Conservation (phyloP, 2,113 vertebrate species). For the Lota lota region DNA sequence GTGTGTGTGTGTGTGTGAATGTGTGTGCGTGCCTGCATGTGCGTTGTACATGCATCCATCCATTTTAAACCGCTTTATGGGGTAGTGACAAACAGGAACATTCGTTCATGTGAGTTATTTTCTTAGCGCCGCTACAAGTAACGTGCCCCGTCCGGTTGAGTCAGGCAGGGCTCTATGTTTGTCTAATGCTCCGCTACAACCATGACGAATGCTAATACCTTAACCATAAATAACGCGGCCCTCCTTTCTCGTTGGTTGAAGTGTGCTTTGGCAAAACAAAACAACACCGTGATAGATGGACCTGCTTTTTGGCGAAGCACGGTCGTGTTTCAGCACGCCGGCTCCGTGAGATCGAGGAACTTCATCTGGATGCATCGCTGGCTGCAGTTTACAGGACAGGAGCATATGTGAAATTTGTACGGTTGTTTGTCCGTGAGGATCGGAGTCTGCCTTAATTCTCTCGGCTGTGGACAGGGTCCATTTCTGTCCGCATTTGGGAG, state of each 20-base stretch:
- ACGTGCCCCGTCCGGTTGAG: slow-evolving; percentile 10
- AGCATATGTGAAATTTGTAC: slow-evolving; percentile 21
- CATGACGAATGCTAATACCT: not conserved
- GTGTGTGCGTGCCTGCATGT: not conserved
- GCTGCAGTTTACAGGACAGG: too few species aligned
- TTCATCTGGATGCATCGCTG: too few species aligned
- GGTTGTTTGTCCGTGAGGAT: slow-evolving; percentile 29
- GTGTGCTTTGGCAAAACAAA: slow-evolving; percentile 11
- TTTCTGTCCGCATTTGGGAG: slow-evolving; percentile 59
- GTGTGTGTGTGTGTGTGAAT: not conserved
- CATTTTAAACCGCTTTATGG: too few species aligned
- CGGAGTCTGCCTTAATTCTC: slow-evolving; percentile 18
- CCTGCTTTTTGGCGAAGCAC: not conserved
- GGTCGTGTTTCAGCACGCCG: too few species aligned
- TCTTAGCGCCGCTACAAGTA: slow-evolving; percentile 6
- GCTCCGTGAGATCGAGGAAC: too few species aligned
- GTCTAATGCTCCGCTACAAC: slow-evolving; percentile 1
- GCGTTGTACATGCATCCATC: not conserved
- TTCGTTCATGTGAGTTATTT: not conserved
- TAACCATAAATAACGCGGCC: not conserved
- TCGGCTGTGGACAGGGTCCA: slow-evolving; percentile 28
- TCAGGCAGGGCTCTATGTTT: slow-evolving; percentile 12
- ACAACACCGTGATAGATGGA: not conserved
- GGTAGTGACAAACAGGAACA: too few species aligned
- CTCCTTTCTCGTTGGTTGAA: slow-evolving; percentile 1